These are phyloP conservation scores for Aleadryas rufinucha DNA, from an alignment of 2,113 vertebrate genomes.

Conservation along the genomic window DNA sequence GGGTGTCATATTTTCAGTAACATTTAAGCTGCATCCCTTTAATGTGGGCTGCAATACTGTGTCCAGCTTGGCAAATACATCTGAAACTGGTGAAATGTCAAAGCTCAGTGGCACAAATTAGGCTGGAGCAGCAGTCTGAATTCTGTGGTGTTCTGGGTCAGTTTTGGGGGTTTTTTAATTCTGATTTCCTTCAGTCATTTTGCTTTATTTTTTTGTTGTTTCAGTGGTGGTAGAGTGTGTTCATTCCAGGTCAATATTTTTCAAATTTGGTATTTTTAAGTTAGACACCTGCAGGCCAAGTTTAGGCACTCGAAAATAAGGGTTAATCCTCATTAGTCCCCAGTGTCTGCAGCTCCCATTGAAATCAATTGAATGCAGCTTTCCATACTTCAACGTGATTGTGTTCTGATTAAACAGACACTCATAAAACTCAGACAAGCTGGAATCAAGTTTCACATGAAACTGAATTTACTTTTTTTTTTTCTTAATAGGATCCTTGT, in stretches of 20 bases:
- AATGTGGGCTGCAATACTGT: not conserved
- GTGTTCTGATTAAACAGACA: slow-evolving; percentile 53
- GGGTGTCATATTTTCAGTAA: not conserved
- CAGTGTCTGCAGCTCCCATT: not conserved
- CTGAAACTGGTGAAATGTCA: not conserved
- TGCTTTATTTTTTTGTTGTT: not conserved
- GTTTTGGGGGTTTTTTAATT: not conserved
- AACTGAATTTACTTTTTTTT: not conserved
- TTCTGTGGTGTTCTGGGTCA: not conserved
- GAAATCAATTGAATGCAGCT: not conserved
- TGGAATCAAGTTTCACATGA: slow-evolving; percentile 34
- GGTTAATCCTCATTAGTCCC: not conserved
- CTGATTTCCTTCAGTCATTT: not conserved
- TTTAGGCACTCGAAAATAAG: not conserved
- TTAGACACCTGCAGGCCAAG: not conserved
- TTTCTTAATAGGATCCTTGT: slow-evolving; percentile 17
- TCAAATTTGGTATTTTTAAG: not conserved
- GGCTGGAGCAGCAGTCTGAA: not conserved
- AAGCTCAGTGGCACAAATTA: not conserved
- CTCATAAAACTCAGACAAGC: slow-evolving; percentile 38
- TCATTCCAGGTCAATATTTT: not conserved
- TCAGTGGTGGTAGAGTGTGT: fast-evolving
- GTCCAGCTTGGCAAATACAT: not conserved
- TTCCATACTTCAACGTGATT: not conserved
- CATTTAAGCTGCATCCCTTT: not conserved